A percentile compares a stretch with the other conserved stretches of the same genome.
These are phyloP conservation scores for Chlorops oryzae DNA, from an alignment of 1,140 invertebrate species.

Conservation along the genomic window DNA sequence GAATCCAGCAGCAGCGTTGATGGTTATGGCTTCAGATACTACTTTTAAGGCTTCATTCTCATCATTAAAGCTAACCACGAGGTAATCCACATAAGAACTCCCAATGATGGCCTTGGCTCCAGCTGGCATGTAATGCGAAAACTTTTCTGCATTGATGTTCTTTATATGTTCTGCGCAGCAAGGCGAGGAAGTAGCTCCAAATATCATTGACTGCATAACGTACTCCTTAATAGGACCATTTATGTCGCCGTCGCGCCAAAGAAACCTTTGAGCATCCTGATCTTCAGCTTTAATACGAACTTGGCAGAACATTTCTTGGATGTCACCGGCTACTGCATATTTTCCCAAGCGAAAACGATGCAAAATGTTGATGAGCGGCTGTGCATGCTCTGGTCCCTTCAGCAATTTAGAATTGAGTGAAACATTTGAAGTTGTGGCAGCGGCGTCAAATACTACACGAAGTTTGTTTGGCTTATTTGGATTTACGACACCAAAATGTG, in stretches of 20 bases:
- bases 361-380: slow-evolving; percentile 28
- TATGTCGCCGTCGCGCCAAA: slow-evolving; percentile 25
- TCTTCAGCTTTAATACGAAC: slow-evolving; percentile 30
- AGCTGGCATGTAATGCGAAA: slow-evolving; percentile 13
- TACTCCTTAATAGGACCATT: slow-evolving; percentile 16
- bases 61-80: slow-evolving; percentile 23
- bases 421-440: slow-evolving; percentile 16
- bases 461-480: slow-evolving; percentile 28
- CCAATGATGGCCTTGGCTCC: slow-evolving; percentile 28
- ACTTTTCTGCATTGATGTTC: slow-evolving; percentile 26
- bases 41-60: slow-evolving; percentile 14
- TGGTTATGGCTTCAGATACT: slow-evolving; percentile 16
- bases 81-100: slow-evolving; percentile 45
- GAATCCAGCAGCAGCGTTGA: slow-evolving; percentile 20
- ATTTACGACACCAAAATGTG: slow-evolving; percentile 31
- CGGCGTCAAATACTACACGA: slow-evolving; percentile 30
- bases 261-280: slow-evolving; percentile 27
- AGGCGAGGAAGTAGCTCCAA: slow-evolving; percentile 33
- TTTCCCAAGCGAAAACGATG: slow-evolving; percentile 31
- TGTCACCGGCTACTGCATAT: slow-evolving; percentile 30
- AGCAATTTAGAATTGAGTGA: slow-evolving; percentile 27
- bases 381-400: slow-evolving; percentile 29
- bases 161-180: slow-evolving; percentile 25
- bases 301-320: slow-evolving; percentile 44
- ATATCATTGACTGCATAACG: slow-evolving; percentile 34